A percentile compares a stretch with the other conserved stretches of the same genome.
Conservation (phyloP, 2,797 vertebrate species). For the Anguilla marmorata region DNA sequence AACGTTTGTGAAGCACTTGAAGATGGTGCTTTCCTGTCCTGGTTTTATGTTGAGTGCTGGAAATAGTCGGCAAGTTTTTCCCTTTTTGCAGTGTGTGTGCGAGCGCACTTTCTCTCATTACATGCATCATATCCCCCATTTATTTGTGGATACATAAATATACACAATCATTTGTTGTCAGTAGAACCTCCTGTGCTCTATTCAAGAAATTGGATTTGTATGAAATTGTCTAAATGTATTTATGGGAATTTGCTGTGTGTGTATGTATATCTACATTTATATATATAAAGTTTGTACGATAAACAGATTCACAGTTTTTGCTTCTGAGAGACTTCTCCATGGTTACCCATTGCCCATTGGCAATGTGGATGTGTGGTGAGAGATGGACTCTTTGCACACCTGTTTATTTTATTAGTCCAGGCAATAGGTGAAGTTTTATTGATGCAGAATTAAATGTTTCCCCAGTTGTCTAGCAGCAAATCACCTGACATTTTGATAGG, state of each 20-base stretch:
- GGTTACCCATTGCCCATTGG: neutral
- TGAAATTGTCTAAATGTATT: neutral
- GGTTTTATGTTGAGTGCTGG: neutral
- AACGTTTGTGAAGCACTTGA: neutral
- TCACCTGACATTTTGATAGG: constrained; percentile 10
- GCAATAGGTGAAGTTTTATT: neutral
- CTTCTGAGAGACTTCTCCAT: neutral
- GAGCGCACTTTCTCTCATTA: neutral
- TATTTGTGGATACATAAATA: neutral
- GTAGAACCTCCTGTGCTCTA: neutral
- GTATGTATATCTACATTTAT: neutral
- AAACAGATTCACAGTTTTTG: neutral
- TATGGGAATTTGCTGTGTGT: neutral
- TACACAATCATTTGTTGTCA: neutral
- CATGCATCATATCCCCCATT: neutral
- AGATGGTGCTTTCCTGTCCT: constrained; percentile 1
- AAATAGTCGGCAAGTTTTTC: neutral
- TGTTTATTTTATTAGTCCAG: constrained; percentile 18
- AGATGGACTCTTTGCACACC: neutral
- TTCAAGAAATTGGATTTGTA: neutral
- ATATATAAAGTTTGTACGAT: neutral
- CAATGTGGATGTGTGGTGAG: neutral
- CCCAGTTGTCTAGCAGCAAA: neutral
- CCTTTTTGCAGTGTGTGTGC: neutral
- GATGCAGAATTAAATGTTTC: constrained; percentile 22